Base-by-base conservation (phyloP, 2,888 invertebrate genomes). In the Aromia moschata region DNA sequence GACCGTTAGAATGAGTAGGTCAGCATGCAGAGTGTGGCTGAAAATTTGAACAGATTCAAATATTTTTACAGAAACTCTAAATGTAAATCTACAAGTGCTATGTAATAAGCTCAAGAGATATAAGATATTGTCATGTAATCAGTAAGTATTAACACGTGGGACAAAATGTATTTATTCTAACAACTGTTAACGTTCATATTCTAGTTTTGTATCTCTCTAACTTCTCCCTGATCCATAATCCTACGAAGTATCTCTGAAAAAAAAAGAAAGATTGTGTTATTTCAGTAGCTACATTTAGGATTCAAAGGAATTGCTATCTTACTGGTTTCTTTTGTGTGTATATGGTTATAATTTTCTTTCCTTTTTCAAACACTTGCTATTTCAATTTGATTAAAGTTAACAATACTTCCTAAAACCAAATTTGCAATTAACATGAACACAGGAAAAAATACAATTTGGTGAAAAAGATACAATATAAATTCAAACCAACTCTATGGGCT, bases 101-200 rank as follows among this genome's bases (percentile, higher is more conserved):
- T 49, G 25, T 72, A 65, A 65, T 70, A 74, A 75, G 73, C 73
- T 72, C 72, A 72, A 72, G 69, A 72, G 73, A 74, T 74, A 73
- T 71, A 74, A 74, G 73, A 78, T 78, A 78, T 78, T 78, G 77
- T 78, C 77, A 77, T 77, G 76, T 77, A 74, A 71, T 74, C 69
- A 72, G 70, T 74, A 73, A 72, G 63, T 73, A 67, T 65, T 67
- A 65, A 67, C 60, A 59, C 54, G 57, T 67, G 62, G 62, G 65
- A 69, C 62, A 65, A 62, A 37, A 56, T n/a, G 47, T 56, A 51
- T 57, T 60, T 46, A 49, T 14, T 51, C 46, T 55, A 45, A 49
- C 37, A 41, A 46, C 47, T 56, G 40, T 52, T 40, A 44, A 54
- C 41, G 25, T 58, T 58, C 46, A 54, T 43, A 51, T 45, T 52